phyloP scores from a whole-genome alignment of 1,140 invertebrate genomes.

The Drosophila watanabei region DNA sequence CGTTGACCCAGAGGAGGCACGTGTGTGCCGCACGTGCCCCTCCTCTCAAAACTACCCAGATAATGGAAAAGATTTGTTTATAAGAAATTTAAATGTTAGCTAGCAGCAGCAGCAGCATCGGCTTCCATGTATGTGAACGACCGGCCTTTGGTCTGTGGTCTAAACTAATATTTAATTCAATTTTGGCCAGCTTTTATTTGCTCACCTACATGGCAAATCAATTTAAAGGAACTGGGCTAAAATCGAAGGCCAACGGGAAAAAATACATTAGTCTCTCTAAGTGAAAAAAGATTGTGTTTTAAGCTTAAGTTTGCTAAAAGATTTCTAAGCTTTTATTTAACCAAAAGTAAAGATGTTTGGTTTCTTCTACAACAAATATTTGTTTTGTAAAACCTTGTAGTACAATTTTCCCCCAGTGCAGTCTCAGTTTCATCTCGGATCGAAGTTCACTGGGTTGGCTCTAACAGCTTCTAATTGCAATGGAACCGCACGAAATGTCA shows the following conservation, averaged over 20 bases:
- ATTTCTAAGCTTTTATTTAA: neutral
- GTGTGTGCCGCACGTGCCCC: constrained; percentile 35
- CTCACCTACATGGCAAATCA: constrained; percentile 61
- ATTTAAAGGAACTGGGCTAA: constrained; percentile 59
- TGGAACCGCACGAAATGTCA: constrained; percentile 75
- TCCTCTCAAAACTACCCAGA: constrained; percentile 25
- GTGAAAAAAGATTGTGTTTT: neutral
- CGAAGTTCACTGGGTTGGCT: constrained; percentile 47
- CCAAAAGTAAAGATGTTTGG: neutral
- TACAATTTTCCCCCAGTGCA: constrained; percentile 1
- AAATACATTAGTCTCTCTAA: neutral
- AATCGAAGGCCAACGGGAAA: neutral
- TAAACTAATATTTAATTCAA: constrained; percentile 62
- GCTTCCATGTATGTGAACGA: constrained; percentile 3
- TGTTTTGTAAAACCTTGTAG: neutral
- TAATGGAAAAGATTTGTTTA: constrained; percentile 70
- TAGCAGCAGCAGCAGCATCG: constrained; percentile 2
- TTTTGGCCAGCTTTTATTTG: constrained; percentile 58
- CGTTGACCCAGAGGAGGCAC: constrained; percentile 36
- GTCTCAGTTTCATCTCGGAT: constrained; percentile 17
- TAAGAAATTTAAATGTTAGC: constrained; percentile 57
- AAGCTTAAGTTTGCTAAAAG: neutral
- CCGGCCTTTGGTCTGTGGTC: constrained; percentile 21
- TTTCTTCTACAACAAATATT: neutral
- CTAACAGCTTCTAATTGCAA: constrained; percentile 76